These are phyloP conservation scores for Eupelmus urozonus DNA, from an alignment of 2,888 invertebrate genomes.

Conservation along the genomic window DNA sequence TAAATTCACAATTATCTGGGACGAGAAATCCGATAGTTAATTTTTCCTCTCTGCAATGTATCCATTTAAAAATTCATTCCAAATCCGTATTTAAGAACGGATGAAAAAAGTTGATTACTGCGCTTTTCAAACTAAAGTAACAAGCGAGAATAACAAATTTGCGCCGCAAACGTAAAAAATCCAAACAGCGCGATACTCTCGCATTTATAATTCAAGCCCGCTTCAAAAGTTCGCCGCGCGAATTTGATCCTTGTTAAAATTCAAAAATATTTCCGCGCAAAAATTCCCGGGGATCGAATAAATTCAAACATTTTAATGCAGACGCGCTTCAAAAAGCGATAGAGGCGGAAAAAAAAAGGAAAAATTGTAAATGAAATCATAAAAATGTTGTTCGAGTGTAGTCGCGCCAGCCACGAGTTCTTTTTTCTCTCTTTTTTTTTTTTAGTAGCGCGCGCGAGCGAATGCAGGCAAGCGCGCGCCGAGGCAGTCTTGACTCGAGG, in stretches of 20 bases:
- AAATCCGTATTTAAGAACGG: too few species aligned
- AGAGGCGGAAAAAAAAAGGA: not conserved
- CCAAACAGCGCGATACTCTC: too few species aligned
- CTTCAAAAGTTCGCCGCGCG: slow-evolving; percentile 48
- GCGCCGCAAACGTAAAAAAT: too few species aligned
- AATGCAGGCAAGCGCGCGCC: not conserved
- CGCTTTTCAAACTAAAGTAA: too few species aligned
- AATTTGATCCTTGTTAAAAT: slow-evolving; percentile 20
- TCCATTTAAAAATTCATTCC: too few species aligned
- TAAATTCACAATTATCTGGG: too few species aligned
- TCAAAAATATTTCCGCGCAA: too few species aligned
- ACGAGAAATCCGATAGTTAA: too few species aligned
- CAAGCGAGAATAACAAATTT: too few species aligned
- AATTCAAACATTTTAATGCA: not conserved
- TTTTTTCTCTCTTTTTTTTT: not conserved
- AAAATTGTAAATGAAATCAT: slow-evolving; percentile 24
- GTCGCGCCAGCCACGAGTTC: not conserved
- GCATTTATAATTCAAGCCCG: not conserved
- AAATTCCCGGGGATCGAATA: not conserved
- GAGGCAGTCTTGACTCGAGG: slow-evolving; percentile 5
- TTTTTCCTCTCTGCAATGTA: too few species aligned
- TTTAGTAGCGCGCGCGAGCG: not conserved
- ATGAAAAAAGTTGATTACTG: too few species aligned
- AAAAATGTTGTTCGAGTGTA: not conserved
- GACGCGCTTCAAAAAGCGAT: not conserved